phyloP scores from a whole-genome alignment of 2,113 vertebrate species.

The Elachura formosa region DNA sequence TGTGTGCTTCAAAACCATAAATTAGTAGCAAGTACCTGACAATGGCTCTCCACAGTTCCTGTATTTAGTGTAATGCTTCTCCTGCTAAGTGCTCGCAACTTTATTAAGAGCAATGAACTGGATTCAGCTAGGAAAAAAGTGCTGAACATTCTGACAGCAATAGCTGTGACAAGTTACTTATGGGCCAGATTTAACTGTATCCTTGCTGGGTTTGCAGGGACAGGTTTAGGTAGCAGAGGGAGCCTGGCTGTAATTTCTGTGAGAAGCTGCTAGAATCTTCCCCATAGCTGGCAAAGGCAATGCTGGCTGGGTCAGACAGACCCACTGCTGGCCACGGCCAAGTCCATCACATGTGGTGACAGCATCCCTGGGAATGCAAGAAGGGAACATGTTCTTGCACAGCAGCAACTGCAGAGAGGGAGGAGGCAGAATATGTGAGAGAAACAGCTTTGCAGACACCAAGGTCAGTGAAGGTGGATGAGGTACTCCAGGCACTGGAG shows the following conservation, averaged over 20 bases:
- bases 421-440: neutral
- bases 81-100: neutral
- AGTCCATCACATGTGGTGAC: no score
- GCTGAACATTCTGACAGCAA: neutral
- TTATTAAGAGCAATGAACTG: neutral
- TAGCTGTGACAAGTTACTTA: neutral
- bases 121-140: neutral
- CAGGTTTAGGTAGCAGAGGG: rapidly evolving
- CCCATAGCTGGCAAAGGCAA: no score
- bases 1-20: neutral
- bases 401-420: neutral
- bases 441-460: neutral
- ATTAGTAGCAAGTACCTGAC: neutral
- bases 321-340: rapidly evolving
- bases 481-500: neutral
- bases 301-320: neutral
- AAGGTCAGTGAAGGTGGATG: neutral
- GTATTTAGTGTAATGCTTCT: neutral
- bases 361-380: neutral
- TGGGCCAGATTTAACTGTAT: neutral
- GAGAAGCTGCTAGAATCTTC: neutral
- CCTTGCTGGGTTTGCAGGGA: neutral
- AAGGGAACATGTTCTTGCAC: rapidly evolving
- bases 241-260: rapidly evolving
- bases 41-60: neutral